Evolutionary conservation across 2,888 invertebrate species (phyloP).

Genomic region (Ryuthela nishihirai): DNA sequence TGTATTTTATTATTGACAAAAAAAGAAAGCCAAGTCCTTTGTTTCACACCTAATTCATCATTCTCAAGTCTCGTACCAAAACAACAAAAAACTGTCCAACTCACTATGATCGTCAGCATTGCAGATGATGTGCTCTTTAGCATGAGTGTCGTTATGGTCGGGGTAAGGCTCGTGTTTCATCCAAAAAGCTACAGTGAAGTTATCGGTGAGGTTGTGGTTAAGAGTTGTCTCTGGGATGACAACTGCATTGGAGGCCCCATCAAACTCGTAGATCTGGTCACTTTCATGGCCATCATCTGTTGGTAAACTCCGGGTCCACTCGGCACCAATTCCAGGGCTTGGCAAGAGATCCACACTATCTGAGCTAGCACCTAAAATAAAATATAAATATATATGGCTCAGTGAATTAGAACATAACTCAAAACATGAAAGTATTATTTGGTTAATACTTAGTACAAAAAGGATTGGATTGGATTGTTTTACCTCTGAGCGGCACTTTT

Average conservation of each 20-base stretch:
- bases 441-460: too few species aligned
- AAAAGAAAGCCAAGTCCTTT: too few species aligned
- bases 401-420: too few species aligned
- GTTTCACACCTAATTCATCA: too few species aligned
- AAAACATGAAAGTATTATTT: too few species aligned
- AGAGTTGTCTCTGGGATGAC: conserved; percentile 73
- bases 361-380: conserved; percentile 63
- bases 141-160: conserved; percentile 70
- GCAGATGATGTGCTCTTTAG: conserved; percentile 95
- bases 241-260: conserved; percentile 82
- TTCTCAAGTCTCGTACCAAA: too few species aligned
- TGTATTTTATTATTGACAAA: too few species aligned
- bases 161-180: conserved; percentile 82
- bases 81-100: too few species aligned
- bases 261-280: conserved; percentile 86
- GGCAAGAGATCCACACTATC: conserved; percentile 84
- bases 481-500: too few species aligned
- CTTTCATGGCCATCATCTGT: conserved; percentile 53
- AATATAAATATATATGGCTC: too few species aligned
- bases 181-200: conserved; percentile 91
- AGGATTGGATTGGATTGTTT: too few species aligned
- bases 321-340: conserved; percentile 66
- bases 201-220: conserved; percentile 70
- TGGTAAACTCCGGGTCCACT: conserved; percentile 76
- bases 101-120: conserved; percentile 95